Conservation (phyloP, 2,113 vertebrate species). For the Callaeas wilsoni region DNA sequence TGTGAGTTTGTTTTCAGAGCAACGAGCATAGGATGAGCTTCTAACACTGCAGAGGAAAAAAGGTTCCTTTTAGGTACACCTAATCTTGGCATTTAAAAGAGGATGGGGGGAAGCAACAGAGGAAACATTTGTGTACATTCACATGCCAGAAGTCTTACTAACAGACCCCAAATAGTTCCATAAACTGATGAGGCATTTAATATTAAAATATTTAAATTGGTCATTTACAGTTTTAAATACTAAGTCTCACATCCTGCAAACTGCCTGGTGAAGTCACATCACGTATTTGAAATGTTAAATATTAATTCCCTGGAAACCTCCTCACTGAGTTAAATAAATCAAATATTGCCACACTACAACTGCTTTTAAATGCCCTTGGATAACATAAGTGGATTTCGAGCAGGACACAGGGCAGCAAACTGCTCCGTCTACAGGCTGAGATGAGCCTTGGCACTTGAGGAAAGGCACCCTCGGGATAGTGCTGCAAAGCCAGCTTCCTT, state of each 20-base stretch:
- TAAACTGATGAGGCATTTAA: neutral
- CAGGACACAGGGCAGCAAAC: neutral
- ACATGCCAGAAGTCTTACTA: neutral
- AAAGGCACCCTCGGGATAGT: neutral
- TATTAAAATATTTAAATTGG: neutral
- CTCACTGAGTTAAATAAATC: neutral
- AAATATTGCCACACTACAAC: neutral
- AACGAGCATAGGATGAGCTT: neutral
- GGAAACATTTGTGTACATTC: neutral
- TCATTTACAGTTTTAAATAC: neutral
- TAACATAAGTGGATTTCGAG: rapidly evolving
- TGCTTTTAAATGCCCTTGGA: neutral
- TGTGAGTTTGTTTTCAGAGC: neutral
- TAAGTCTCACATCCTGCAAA: neutral
- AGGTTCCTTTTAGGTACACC: neutral
- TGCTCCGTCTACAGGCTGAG: neutral
- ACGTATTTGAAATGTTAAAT: neutral
- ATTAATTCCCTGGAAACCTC: neutral
- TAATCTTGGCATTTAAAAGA: neutral
- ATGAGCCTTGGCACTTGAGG: neutral
- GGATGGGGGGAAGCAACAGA: neutral
- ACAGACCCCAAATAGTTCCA: neutral
- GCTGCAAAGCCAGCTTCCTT: neutral
- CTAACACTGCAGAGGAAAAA: neutral
- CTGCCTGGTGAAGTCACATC: neutral